Evolutionary conservation across 2,113 vertebrate species (phyloP).

Genomic region (Tachysurus vachellii): DNA sequence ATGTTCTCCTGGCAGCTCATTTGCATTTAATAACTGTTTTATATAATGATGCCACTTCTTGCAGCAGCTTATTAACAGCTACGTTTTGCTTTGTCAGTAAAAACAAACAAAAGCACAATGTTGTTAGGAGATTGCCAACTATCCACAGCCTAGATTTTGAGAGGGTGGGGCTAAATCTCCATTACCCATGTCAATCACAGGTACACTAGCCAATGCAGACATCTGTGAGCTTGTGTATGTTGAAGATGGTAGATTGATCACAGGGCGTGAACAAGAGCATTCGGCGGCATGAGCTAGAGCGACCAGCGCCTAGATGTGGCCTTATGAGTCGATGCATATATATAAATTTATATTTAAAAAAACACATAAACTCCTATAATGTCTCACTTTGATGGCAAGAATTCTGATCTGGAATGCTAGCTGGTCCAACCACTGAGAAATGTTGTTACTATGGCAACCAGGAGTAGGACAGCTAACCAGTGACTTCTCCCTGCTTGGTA

Average conservation of each 20-base stretch:
- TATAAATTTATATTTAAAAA: no score
- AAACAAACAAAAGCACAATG: background rate
- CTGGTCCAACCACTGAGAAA: no score
- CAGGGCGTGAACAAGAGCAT: background rate
- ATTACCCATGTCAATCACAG: background rate
- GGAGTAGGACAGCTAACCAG: no score
- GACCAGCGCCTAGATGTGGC: background rate
- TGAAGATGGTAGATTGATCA: background rate
- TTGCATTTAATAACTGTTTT: conserved; percentile 2
- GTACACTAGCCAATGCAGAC: background rate
- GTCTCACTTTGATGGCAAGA: no score
- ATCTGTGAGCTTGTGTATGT: background rate
- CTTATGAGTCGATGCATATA: no score
- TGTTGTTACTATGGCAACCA: no score
- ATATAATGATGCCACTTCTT: background rate
- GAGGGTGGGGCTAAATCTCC: background rate
- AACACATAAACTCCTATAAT: no score
- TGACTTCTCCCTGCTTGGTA: background rate
- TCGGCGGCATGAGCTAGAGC: background rate
- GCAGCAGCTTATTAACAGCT: background rate
- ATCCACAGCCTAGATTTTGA: background rate
- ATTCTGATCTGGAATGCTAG: no score
- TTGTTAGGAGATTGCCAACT: background rate
- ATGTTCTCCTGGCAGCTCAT: background rate
- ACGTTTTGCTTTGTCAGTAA: background rate